Evolutionary conservation across 2,888 invertebrate genomes (phyloP).

Genomic region (Tillus elongatus): DNA sequence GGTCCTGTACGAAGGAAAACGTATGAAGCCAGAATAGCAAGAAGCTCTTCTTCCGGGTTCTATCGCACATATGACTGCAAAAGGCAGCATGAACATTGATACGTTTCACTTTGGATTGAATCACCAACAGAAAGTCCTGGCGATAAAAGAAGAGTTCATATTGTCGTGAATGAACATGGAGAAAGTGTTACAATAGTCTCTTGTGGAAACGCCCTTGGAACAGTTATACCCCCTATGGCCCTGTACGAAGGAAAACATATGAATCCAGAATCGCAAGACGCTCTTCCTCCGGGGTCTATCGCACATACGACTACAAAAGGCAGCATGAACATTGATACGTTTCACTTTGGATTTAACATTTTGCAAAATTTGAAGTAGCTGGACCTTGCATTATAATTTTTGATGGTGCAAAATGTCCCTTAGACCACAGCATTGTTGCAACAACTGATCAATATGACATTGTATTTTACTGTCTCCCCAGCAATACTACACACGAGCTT

Average conservation of each 20-base stretch:
- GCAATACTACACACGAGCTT: no score
- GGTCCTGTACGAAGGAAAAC: slow-evolving; percentile 23
- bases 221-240: slow-evolving; percentile 25
- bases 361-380: no score
- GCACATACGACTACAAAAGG: slow-evolving; percentile 24
- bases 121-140: slow-evolving; percentile 23
- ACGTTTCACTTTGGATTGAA: no score
- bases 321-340: no score
- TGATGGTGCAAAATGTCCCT: no score
- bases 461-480: slow-evolving; percentile 29
- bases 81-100: no score
- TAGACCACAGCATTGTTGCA: slow-evolving; percentile 29
- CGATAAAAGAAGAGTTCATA: slow-evolving; percentile 26
- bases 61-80: no score
- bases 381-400: no score
- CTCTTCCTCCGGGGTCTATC: slow-evolving; percentile 23
- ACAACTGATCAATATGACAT: slow-evolving; percentile 26
- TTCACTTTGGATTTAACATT: slow-evolving; percentile 27
- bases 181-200: no score
- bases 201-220: slow-evolving; percentile 28
- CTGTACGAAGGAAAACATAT: slow-evolving; percentile 20
- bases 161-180: slow-evolving; percentile 27
- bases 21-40: slow-evolving; percentile 20
- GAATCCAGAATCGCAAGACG: slow-evolving; percentile 23
- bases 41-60: no score